A percentile compares a stretch with the other conserved stretches of the same genome.
These are phyloP conservation scores for Dipodomys spectabilis DNA, from an alignment of 2,113 vertebrate genomes.

Conservation along the genomic window DNA sequence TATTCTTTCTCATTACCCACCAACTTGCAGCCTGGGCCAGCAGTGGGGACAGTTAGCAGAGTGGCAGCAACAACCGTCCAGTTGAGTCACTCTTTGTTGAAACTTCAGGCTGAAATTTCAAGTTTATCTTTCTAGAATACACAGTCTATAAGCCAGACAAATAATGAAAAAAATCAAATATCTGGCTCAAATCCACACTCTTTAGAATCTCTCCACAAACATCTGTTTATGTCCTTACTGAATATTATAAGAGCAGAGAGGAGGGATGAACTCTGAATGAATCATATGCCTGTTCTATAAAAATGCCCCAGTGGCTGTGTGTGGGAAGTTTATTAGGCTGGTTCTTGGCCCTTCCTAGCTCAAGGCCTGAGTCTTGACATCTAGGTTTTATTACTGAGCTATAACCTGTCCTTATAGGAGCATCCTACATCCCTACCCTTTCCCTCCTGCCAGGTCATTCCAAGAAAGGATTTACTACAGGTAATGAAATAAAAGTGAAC, in stretches of 20 bases:
- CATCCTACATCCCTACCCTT: neutral
- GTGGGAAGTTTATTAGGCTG: neutral
- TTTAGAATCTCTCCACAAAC: neutral
- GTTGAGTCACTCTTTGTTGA: neutral
- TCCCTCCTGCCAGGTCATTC: neutral
- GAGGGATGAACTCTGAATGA: neutral
- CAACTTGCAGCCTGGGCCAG: too few relatives aligned
- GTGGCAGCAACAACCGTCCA: rapidly evolving
- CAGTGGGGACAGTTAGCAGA: neutral
- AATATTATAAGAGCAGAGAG: neutral
- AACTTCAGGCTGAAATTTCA: neutral
- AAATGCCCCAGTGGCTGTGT: neutral
- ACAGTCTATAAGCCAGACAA: neutral
- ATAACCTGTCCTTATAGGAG: neutral
- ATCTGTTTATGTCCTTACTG: neutral
- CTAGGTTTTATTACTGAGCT: neutral
- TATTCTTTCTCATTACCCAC: neutral
- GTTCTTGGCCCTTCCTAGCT: neutral
- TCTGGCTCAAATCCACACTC: neutral
- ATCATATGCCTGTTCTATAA: neutral
- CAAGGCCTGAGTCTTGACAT: neutral
- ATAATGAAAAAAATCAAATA: neutral
- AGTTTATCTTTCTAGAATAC: neutral
- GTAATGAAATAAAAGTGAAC: neutral
- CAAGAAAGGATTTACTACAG: neutral